Base-by-base conservation (phyloP, 2,797 vertebrate genomes). In the Lutjanus argentimaculatus region DNA sequence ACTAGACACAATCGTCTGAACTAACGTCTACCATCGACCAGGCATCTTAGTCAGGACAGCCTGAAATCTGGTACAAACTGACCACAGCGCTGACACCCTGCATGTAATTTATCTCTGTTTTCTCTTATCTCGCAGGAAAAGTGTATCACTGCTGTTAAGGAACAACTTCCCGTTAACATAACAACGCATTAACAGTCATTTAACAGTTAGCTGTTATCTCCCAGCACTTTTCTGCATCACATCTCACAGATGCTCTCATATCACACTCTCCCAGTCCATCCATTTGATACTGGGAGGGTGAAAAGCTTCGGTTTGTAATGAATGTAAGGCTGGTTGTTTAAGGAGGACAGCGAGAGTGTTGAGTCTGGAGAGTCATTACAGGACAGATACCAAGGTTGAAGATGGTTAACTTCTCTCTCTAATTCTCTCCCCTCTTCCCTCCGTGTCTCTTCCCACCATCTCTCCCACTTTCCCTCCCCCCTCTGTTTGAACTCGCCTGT, bases 401-500 rank as follows among this genome's bases (percentile, higher is more conserved):
- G 52, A 64, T 10, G 64, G 22, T 75, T 75, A 61, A 15, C 71
- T 71, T 40, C 69, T 21, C 64, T 69, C 65, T 70, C 36, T 75
- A 66, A 75, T 67, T 71, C 71, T 49, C 43, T 8, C 48, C 4
- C 11, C 12, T 46, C 30, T 56, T 42, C 57, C 64, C 67, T 21
- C 30, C 6, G 36, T 11, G 46, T 69, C 49, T 42, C 49, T 69
- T 75, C 69, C 79, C 73, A 75, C 59, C 43, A 58, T 72, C 49
- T 66, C 65, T 64, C 46, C 64, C 73, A 52, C 22, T 42, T 48
- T 55, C 64, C 66, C 4, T 3, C 30, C 76, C 57, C 73, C 17
- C 82, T 62, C 53, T 11, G 55, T 61, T 55, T 72, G 63, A 73
- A 67, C 62, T 19, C 12, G 66, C 49, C 68, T 63, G 72, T 64